phyloP scores from a whole-genome alignment of 1,140 invertebrate species.

The Kradibia gibbosae region DNA sequence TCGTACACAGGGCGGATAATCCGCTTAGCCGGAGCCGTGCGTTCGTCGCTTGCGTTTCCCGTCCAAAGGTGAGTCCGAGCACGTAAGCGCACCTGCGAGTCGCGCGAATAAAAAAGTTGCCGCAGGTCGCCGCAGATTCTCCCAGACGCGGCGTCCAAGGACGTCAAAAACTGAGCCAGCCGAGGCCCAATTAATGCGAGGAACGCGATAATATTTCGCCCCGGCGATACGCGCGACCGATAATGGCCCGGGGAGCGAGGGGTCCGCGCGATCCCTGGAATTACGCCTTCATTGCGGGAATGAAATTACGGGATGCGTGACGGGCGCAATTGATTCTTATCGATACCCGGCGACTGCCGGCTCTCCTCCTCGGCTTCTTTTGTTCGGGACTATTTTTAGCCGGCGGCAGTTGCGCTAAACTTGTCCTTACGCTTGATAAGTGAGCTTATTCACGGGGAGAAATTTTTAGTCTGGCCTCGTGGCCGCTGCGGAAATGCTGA shows the following conservation, averaged over 20 bases:
- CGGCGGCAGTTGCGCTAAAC: neutral
- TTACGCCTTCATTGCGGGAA: slow-evolving; percentile 29
- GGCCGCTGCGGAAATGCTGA: neutral
- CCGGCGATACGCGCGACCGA: neutral
- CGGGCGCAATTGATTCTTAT: slow-evolving; percentile 43
- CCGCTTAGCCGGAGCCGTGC: slow-evolving; percentile 66
- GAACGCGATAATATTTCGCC: slow-evolving; percentile 28
- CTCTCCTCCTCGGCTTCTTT: neutral
- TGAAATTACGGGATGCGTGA: slow-evolving; percentile 37
- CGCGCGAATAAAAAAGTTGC: neutral
- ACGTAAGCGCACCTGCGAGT: neutral
- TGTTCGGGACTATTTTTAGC: slow-evolving; percentile 23
- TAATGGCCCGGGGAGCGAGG: neutral
- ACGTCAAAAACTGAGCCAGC: slow-evolving; percentile 22
- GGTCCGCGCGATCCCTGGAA: neutral
- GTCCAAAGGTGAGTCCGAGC: neutral
- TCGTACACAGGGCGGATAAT: slow-evolving; percentile 72
- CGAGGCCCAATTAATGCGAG: slow-evolving; percentile 20
- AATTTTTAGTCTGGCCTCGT: neutral
- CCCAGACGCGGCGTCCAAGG: slow-evolving; percentile 14
- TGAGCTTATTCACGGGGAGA: neutral
- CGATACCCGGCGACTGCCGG: neutral
- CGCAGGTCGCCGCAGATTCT: slow-evolving; percentile 1
- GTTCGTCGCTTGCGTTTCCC: slow-evolving; percentile 21
- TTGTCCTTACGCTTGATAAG: slow-evolving; percentile 23